Percentiles rank a stretch among this genome's conserved stretches.
These are phyloP conservation scores for Halictus ligatus DNA, from an alignment of 2,888 invertebrate genomes.

Conservation along the genomic window DNA sequence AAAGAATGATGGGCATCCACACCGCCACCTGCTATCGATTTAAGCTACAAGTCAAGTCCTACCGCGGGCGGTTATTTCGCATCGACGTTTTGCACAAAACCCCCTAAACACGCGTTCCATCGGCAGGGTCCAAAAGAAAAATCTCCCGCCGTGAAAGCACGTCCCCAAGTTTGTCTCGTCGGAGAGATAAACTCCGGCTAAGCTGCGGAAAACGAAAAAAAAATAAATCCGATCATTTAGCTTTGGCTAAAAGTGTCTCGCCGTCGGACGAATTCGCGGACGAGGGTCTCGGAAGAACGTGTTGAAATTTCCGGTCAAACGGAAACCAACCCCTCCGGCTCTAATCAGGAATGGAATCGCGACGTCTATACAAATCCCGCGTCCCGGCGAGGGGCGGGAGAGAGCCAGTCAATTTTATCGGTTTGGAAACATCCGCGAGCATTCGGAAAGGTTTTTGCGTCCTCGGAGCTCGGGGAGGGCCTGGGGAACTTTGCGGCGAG, in stretches of 20 bases:
- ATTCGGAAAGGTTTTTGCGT: not conserved
- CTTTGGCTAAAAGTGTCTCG: not conserved
- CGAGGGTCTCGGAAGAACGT: not conserved
- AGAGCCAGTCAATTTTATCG: slow-evolving; percentile 23
- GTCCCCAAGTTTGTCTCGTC: not conserved
- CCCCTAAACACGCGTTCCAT: not conserved
- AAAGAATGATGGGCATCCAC: not conserved
- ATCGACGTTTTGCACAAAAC: not conserved
- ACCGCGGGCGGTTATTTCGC: not conserved
- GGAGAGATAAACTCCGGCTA: not conserved
- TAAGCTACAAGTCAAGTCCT: not conserved
- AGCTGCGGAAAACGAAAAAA: too few relatives aligned
- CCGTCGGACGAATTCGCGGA: not conserved
- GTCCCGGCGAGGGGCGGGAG: not conserved
- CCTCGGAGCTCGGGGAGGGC: not conserved
- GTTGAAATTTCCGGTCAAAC: slow-evolving; percentile 1
- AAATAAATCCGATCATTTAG: not conserved
- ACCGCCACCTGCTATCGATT: slow-evolving; percentile 4
- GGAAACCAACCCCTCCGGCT: not conserved
- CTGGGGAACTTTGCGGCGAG: not conserved
- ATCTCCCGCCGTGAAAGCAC: not conserved
- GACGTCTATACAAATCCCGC: not conserved
- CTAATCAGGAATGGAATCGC: slow-evolving; percentile 5
- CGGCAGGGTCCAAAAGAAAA: not conserved
- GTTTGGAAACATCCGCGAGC: slow-evolving; percentile 4